Percentiles rank a stretch among this genome's conserved stretches.
These are phyloP conservation scores for Epistrophella euchroma DNA, from an alignment of 2,888 invertebrate genomes.

Conservation along the genomic window DNA sequence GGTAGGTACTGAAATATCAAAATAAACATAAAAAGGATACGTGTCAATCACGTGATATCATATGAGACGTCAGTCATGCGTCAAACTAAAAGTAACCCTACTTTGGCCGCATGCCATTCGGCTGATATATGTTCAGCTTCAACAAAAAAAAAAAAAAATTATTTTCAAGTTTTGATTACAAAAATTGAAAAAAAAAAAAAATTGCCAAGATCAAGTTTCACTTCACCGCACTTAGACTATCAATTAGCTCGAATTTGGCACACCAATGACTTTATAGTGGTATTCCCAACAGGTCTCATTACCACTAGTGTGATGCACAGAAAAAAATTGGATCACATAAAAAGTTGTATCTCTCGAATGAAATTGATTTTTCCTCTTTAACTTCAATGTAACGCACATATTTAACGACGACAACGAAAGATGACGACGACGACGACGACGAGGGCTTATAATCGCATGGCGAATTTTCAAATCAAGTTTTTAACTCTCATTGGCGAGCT, in stretches of 20 bases:
- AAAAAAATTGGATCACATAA: slow-evolving; percentile 50
- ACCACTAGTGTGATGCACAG: slow-evolving; percentile 27
- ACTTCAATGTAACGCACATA: slow-evolving; percentile 63
- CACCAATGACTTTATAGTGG: slow-evolving; percentile 35
- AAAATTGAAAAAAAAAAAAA: slow-evolving; percentile 9
- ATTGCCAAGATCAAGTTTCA: slow-evolving; percentile 56
- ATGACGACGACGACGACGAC: not conserved
- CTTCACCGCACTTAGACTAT: slow-evolving; percentile 45
- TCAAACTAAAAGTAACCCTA: slow-evolving; percentile 5
- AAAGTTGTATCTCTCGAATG: slow-evolving; percentile 37
- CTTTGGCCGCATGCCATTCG: slow-evolving; percentile 24
- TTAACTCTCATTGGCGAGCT: not conserved
- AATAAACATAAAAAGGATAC: not conserved
- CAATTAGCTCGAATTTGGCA: slow-evolving; percentile 65
- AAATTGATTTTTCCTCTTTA: slow-evolving; percentile 45
- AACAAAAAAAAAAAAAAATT: slow-evolving; percentile 11
- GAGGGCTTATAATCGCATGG: slow-evolving; percentile 40
- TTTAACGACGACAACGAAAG: slow-evolving; percentile 31
- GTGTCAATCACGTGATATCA: slow-evolving; percentile 11
- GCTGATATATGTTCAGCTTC: not conserved
- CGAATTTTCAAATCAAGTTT: slow-evolving; percentile 62
- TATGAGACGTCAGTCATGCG: slow-evolving; percentile 5
- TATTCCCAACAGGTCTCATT: slow-evolving; percentile 66
- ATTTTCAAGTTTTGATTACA: slow-evolving; percentile 60
- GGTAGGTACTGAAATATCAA: not conserved